These are phyloP conservation scores for Halichoerus grypus DNA, from an alignment of 2,113 vertebrate genomes.

Conservation along the genomic window DNA sequence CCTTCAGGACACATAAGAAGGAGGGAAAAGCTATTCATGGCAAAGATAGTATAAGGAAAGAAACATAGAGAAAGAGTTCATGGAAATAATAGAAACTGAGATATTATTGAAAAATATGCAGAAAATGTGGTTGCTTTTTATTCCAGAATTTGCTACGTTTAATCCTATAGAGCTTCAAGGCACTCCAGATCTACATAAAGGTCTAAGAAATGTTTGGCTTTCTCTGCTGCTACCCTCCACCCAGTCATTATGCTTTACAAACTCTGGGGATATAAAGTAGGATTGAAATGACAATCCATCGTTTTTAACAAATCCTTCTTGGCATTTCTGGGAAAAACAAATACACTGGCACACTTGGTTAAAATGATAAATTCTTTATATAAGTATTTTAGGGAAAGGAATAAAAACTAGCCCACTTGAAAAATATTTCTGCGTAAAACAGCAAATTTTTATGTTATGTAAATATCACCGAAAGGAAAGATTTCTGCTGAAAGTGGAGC, in stretches of 20 bases:
- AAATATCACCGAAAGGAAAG: constrained; percentile 84
- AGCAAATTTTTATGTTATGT: constrained; percentile 85
- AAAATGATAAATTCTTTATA: constrained; percentile 84
- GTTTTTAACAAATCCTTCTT: constrained; percentile 79
- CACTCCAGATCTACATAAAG: not conserved
- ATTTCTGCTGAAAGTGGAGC: constrained; percentile 77
- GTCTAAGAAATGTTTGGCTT: not conserved
- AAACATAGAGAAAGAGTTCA: not conserved
- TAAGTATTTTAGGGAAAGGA: constrained; percentile 81
- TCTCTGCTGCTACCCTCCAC: not conserved
- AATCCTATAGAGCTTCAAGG: not conserved
- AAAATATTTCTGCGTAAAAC: constrained; percentile 82
- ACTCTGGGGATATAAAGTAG: constrained; percentile 48
- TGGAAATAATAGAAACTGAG: constrained; percentile 43
- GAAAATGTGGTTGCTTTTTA: not conserved
- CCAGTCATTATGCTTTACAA: constrained; percentile 59
- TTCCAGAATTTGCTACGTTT: not conserved
- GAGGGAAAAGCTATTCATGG: not conserved
- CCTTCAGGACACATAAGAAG: not conserved
- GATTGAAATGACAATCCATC: constrained; percentile 43
- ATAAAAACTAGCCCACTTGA: constrained; percentile 80
- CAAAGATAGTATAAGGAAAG: not conserved
- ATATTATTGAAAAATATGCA: not conserved
- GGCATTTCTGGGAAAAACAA: constrained; percentile 79
- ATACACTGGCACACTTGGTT: constrained; percentile 75